Conservation (phyloP, 2,797 vertebrate species). For the Limosa lapponica region DNA sequence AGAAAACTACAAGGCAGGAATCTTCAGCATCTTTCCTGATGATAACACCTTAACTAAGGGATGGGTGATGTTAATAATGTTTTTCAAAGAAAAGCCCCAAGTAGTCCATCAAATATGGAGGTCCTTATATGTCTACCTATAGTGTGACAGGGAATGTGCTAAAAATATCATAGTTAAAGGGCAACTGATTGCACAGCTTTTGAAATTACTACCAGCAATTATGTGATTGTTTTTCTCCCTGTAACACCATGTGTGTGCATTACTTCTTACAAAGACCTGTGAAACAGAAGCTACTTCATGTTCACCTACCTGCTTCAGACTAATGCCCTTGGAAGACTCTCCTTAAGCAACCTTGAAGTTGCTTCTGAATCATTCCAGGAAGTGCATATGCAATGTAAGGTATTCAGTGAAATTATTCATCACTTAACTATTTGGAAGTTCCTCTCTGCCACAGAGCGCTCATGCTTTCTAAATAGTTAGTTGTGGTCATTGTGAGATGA, state of each 20-base stretch:
- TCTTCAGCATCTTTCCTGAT: background rate
- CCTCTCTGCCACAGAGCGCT: background rate
- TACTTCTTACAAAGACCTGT: background rate
- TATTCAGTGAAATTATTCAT: background rate
- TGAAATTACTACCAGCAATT: background rate
- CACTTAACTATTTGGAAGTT: background rate
- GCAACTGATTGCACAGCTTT: background rate
- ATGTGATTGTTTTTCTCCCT: background rate
- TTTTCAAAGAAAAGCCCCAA: background rate
- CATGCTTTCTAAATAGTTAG: background rate
- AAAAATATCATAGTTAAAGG: background rate
- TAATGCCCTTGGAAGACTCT: background rate
- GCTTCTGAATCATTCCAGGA: background rate
- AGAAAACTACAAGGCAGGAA: background rate
- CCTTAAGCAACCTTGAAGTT: background rate
- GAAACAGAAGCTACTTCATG: background rate
- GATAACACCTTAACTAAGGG: background rate
- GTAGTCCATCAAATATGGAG: background rate
- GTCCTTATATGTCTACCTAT: rapidly evolving
- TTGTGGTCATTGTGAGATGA: background rate
- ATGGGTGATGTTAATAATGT: background rate
- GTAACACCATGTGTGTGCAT: background rate
- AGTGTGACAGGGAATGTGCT: background rate
- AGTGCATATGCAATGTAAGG: background rate
- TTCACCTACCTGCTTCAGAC: background rate